Evolutionary conservation across 2,797 vertebrate species (phyloP).

Genomic region (Arnoldichthys spilopterus): DNA sequence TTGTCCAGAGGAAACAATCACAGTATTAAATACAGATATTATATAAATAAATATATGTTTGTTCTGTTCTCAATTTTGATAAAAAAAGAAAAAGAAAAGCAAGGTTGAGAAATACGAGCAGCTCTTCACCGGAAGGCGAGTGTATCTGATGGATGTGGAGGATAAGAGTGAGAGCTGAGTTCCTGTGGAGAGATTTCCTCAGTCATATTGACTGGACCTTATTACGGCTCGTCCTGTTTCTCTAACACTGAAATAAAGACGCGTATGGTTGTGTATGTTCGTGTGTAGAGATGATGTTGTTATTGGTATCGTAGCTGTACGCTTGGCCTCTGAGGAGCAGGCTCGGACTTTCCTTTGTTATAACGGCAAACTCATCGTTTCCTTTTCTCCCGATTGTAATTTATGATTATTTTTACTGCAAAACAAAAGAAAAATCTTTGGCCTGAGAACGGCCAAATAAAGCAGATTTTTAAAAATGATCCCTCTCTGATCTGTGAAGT

Average conservation of each 20-base stretch:
- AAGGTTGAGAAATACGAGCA: constrained; percentile 2
- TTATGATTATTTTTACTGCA: constrained; percentile 72
- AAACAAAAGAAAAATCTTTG: constrained; percentile 58
- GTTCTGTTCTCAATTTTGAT: constrained; percentile 19
- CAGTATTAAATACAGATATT: constrained; percentile 53
- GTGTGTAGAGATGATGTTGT: constrained; percentile 48
- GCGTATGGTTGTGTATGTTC: constrained; percentile 64
- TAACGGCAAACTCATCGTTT: constrained; percentile 67
- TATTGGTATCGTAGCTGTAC: constrained; percentile 34
- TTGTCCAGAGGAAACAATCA: constrained; percentile 61
- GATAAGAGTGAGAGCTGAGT: neutral
- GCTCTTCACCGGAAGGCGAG: constrained; percentile 28
- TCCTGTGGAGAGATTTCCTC: constrained; percentile 62
- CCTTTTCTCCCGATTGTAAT: constrained; percentile 75
- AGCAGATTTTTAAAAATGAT: constrained; percentile 51
- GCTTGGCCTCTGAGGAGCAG: constrained; percentile 37
- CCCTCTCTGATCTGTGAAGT: neutral
- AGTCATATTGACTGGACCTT: constrained; percentile 82
- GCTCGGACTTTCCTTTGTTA: constrained; percentile 69
- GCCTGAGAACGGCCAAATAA: constrained; percentile 74
- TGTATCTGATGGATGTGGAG: neutral
- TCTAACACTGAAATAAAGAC: constrained; percentile 34
- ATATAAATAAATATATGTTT: neutral
- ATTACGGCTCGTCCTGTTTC: constrained; percentile 48
- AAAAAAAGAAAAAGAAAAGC: too few relatives aligned